Conservation (phyloP, 2,888 invertebrate species). For the Apamea epomidion region DNA sequence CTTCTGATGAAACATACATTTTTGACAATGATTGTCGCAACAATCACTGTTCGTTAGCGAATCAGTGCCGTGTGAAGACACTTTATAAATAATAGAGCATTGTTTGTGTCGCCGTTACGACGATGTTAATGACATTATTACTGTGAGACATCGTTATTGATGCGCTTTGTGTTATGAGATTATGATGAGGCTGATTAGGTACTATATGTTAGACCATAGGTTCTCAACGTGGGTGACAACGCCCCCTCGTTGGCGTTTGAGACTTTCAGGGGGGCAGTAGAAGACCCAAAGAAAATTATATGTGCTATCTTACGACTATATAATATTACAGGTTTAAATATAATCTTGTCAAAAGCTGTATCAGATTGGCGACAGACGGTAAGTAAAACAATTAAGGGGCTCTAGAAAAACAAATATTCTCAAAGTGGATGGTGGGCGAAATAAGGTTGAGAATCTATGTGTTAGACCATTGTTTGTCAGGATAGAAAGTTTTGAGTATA, state of each 20-base stretch:
- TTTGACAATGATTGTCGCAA: constrained; percentile 45
- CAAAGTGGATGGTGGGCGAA: too few relatives aligned
- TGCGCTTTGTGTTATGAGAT: constrained; percentile 19
- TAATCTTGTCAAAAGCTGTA: too few relatives aligned
- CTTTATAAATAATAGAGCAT: constrained; percentile 40
- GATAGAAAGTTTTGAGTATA: too few relatives aligned
- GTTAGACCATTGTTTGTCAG: background rate
- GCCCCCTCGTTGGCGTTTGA: too few relatives aligned
- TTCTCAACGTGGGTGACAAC: background rate
- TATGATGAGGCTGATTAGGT: constrained; percentile 8
- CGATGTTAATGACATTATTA: constrained; percentile 42
- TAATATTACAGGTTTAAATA: background rate
- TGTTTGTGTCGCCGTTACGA: constrained; percentile 48
- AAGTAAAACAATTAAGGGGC: too few relatives aligned
- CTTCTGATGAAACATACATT: constrained; percentile 20
- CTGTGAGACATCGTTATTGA: constrained; percentile 24
- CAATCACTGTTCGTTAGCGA: constrained; percentile 30
- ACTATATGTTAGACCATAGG: background rate
- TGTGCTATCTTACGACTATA: too few relatives aligned
- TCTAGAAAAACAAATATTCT: too few relatives aligned
- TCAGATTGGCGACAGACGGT: too few relatives aligned
- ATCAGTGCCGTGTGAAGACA: constrained; percentile 48
- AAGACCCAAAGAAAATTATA: background rate
- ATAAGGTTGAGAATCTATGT: too few relatives aligned
- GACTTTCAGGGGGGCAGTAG: too few relatives aligned